Evolutionary conservation across 1,140 invertebrate genomes (phyloP).

Genomic region (Propsilocerus akamusi): DNA sequence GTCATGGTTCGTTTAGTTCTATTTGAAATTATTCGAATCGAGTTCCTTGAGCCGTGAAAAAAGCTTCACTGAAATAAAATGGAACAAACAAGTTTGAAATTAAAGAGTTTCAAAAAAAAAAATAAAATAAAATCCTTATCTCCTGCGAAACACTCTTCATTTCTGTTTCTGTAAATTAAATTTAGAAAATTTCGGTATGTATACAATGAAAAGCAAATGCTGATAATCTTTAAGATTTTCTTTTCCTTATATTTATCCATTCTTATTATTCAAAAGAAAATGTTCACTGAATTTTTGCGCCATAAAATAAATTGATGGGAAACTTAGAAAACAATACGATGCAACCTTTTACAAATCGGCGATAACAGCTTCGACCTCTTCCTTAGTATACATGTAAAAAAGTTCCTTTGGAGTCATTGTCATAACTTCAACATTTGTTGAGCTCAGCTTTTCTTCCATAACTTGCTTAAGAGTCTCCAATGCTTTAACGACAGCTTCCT

Average conservation of each 20-base stretch:
- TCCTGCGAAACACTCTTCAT: neutral
- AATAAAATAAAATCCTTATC: neutral
- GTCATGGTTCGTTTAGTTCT: no score
- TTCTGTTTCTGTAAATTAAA: neutral
- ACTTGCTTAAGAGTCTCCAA: constrained; percentile 96
- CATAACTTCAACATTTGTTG: constrained; percentile 95
- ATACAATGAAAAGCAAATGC: neutral
- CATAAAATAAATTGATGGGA: no score
- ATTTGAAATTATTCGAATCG: no score
- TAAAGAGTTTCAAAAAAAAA: no score
- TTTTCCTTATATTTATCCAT: no score
- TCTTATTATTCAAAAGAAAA: neutral
- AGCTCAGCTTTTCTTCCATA: constrained; percentile 98
- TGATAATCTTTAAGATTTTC: neutral
- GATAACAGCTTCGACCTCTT: constrained; percentile 81
- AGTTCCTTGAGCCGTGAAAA: no score
- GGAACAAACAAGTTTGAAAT: no score
- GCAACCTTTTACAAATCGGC: constrained; percentile 16
- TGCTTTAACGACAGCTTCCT: constrained; percentile 82
- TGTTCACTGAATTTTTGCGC: neutral
- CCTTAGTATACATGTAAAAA: constrained; percentile 82
- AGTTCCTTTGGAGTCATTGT: constrained; percentile 69
- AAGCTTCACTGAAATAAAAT: no score
- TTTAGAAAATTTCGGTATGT: neutral
- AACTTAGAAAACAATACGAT: no score